These are phyloP conservation scores for Sus cebifrons DNA, from an alignment of 2,797 vertebrate genomes.

Conservation along the genomic window DNA sequence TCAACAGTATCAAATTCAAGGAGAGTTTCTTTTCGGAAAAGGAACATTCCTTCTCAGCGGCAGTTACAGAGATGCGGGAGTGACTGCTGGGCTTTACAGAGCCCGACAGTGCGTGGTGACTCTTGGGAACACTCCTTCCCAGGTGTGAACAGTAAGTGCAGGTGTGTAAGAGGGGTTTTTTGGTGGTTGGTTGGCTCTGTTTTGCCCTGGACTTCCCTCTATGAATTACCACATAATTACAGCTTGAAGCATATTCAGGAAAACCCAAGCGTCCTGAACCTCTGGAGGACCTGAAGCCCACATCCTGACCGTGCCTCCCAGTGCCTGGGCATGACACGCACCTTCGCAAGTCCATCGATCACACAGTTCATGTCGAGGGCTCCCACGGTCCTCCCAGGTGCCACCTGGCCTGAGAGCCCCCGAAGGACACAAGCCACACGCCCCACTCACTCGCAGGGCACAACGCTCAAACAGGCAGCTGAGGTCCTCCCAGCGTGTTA, in stretches of 20 bases:
- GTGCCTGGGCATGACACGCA: fast-evolving
- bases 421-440: background rate
- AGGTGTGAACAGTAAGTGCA: background rate
- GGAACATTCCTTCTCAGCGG: background rate
- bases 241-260: background rate
- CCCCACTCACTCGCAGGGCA: background rate
- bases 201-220: background rate
- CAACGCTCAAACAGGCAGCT: background rate
- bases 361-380: fast-evolving
- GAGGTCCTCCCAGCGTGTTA: fast-evolving
- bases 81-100: background rate
- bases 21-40: background rate
- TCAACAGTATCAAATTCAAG: background rate
- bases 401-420: background rate
- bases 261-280: background rate
- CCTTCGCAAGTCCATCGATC: background rate
- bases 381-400: fast-evolving
- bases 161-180: background rate
- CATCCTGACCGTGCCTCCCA: fast-evolving
- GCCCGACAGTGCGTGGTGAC: fast-evolving
- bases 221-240: background rate
- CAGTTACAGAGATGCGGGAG: background rate
- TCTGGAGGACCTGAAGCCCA: fast-evolving
- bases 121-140: background rate
- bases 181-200: background rate